Conservation (phyloP, 2,113 vertebrate genomes). For the Numenius arquata region DNA sequence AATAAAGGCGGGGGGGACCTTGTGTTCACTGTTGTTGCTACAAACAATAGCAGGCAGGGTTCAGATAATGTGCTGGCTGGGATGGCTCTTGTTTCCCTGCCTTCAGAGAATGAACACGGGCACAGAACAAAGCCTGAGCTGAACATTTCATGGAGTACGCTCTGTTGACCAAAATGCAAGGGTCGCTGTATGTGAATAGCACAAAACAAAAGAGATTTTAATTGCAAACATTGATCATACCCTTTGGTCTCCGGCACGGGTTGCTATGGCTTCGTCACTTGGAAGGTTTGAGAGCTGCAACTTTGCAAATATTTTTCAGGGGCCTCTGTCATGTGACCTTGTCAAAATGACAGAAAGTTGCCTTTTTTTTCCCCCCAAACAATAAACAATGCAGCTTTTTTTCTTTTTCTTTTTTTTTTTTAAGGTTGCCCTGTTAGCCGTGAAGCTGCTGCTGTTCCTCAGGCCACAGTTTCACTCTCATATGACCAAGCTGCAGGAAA, state of each 20-base stretch:
- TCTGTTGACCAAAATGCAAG: background rate
- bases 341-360: background rate
- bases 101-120: background rate
- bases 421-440: background rate
- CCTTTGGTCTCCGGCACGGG: background rate
- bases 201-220: constrained; percentile 29
- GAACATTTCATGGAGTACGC: background rate
- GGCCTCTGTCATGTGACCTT: background rate
- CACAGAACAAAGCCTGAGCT: background rate
- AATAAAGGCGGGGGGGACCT: background rate
- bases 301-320: background rate
- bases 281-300: background rate
- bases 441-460: background rate
- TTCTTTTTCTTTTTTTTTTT: background rate
- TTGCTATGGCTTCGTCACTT: background rate
- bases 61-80: background rate
- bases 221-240: constrained; percentile 22
- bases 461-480: background rate
- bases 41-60: background rate
- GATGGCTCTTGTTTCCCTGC: background rate
- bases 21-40: background rate
- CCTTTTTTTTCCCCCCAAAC: fast-evolving
- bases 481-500: background rate
- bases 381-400: background rate
- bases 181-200: background rate